Evolutionary conservation across 1,140 invertebrate species (phyloP).

Genomic region (Bombus turneri): DNA sequence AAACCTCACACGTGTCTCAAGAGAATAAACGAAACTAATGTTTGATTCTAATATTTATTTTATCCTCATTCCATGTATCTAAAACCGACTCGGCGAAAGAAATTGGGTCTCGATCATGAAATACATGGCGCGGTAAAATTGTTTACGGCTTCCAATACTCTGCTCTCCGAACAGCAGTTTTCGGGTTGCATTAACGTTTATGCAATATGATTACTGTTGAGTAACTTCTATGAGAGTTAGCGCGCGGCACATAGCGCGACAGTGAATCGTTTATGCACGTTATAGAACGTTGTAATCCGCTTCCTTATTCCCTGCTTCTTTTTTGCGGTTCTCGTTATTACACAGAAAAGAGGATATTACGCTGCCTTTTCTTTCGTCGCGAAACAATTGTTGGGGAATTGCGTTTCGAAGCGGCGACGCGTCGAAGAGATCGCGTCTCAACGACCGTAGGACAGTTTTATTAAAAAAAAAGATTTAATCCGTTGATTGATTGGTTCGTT

Average conservation of each 20-base stretch:
- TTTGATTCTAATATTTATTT: not conserved
- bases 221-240: slow-evolving; percentile 6
- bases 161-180: not conserved
- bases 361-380: not conserved
- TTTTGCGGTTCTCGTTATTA: not conserved
- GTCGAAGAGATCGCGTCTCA: not conserved
- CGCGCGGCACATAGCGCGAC: not conserved
- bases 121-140: not conserved
- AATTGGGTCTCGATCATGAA: not conserved
- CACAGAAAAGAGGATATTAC: slow-evolving; percentile 2
- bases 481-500: too few relatives aligned
- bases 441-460: not conserved
- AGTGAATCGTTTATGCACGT: slow-evolving; percentile 20
- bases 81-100: not conserved
- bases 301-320: not conserved
- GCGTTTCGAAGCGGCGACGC: not conserved
- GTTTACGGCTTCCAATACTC: not conserved
- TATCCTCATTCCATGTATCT: not conserved
- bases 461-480: not conserved
- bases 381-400: not conserved
- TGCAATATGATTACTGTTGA: slow-evolving; percentile 19
- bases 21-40: not conserved
- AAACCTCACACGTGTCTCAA: too few relatives aligned
- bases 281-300: slow-evolving; percentile 33
- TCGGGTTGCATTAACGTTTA: slow-evolving; percentile 12